Evolutionary conservation across 2,888 invertebrate species (phyloP), one percentile per base, ranked within the genome.

Genomic region (Hirtodrosophila alboralis): DNA sequence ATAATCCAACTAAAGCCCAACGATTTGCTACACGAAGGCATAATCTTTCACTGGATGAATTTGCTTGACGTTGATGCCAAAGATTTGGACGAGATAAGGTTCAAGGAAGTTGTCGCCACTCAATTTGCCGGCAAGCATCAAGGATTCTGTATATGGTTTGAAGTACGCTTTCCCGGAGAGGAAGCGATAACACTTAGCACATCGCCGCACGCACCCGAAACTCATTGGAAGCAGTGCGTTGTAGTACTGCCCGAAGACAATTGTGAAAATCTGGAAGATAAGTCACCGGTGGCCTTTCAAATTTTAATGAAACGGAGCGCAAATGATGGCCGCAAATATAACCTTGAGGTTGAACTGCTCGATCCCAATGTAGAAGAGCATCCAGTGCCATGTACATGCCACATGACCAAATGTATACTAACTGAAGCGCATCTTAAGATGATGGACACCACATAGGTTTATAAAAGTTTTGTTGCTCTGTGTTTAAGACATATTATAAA

Each of bases 161-260:
- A 93, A 8, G 95, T 95, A 69, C 91, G 91, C 40, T 96, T 97
- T 89, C 95, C 95, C 3, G 90, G 95, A 49, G 66, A 74, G 4
- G 92, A 93, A 71, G 90, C 92, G 9, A 92, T 96, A 4, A 90
- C 92, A 3, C 94, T 98, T 80, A 94, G 95, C 44, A 98, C 98
- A 0, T 94, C 96, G 1, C 97, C 98, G 2, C 91, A 92, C 30
- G 91, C 92, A 0, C 92, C 93, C 0, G 92, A 93, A 14, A 98
- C 98, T 0, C 98, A 98, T 91, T 98, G 98, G 98, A 97, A 97
- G 88, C 98, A 98, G 90, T 97, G 97, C 0, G 93, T 97, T 0
- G 93, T 98, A 67, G 93, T 96, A 1, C 90, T 98, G 36, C 96
- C 97, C 0, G 89, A 93, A 13, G 92, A 93, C 51, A 56, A 92